Conservation (phyloP, 2,797 vertebrate species). For the Chelmon rostratus region DNA sequence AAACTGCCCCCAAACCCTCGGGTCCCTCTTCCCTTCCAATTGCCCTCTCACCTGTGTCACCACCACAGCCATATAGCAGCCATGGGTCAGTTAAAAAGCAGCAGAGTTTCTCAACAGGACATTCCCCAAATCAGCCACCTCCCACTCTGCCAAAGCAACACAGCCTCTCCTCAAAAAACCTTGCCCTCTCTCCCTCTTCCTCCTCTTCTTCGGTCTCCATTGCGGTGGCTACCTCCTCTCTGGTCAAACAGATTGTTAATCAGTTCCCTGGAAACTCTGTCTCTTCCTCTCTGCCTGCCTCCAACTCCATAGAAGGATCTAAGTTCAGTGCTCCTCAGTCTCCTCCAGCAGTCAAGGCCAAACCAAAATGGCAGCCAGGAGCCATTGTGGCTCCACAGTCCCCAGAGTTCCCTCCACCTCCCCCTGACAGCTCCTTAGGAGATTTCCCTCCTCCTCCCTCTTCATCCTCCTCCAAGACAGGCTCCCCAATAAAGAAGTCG, state of each 20-base stretch:
- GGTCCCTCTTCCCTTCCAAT: constrained; percentile 76
- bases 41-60: constrained; percentile 70
- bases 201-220: constrained; percentile 82
- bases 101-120: constrained; percentile 85
- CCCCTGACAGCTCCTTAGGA: constrained; percentile 88
- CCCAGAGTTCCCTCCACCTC: constrained; percentile 95
- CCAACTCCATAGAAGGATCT: constrained; percentile 79
- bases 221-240: constrained; percentile 85
- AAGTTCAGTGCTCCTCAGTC: constrained; percentile 86
- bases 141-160: constrained; percentile 94
- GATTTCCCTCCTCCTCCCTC: constrained; percentile 89
- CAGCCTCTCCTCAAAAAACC: constrained; percentile 89
- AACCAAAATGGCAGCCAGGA: constrained; percentile 95
- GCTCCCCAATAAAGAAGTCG: constrained; percentile 92
- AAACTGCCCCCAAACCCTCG: constrained; percentile 82
- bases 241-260: constrained; percentile 94
- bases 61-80: constrained; percentile 57
- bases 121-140: constrained; percentile 88
- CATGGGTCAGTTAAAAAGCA: constrained; percentile 88
- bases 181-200: constrained; percentile 83
- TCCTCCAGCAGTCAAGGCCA: constrained; percentile 95
- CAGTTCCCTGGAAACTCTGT: constrained; percentile 89
- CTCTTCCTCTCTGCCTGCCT: constrained; percentile 74
- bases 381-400: constrained; percentile 81
- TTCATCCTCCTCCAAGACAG: constrained; percentile 80